Evolutionary conservation across 2,797 vertebrate species (phyloP).

Genomic region (Rachycentron canadum): DNA sequence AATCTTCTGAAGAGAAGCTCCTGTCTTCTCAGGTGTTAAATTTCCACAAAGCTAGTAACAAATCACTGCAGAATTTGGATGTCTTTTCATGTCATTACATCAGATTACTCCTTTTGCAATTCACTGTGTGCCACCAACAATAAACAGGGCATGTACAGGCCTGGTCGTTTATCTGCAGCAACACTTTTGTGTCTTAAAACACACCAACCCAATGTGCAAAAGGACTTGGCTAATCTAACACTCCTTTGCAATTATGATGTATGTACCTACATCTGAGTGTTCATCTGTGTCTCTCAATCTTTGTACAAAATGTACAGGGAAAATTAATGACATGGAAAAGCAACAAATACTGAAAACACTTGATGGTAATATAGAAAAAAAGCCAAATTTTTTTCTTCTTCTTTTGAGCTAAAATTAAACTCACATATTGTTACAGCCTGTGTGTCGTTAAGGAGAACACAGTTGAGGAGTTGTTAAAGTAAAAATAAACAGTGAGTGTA

Average conservation of each 20-base stretch:
- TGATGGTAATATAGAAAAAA: slow-evolving; percentile 39
- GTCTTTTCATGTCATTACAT: slow-evolving; percentile 2
- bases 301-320: slow-evolving; percentile 67
- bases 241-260: background rate
- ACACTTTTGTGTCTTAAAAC: slow-evolving; percentile 2
- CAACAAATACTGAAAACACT: slow-evolving; percentile 56
- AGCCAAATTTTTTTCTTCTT: slow-evolving; percentile 42
- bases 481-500: slow-evolving; percentile 14
- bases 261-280: background rate
- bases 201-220: background rate
- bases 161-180: background rate
- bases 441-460: slow-evolving; percentile 50
- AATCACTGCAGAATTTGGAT: background rate
- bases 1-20: background rate
- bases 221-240: background rate
- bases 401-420: slow-evolving; percentile 63
- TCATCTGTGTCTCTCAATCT: slow-evolving; percentile 30
- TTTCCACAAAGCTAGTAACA: background rate
- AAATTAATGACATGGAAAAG: slow-evolving; percentile 54
- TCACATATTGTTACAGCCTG: slow-evolving; percentile 63
- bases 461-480: slow-evolving; percentile 21
- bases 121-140: slow-evolving; percentile 11
- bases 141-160: background rate
- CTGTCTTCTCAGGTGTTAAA: background rate
- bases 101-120: background rate